Percentiles rank a stretch among this genome's conserved stretches.
Evolutionary conservation across 2,113 vertebrate genomes (phyloP).

Genomic region (Corvus moneduloides): DNA sequence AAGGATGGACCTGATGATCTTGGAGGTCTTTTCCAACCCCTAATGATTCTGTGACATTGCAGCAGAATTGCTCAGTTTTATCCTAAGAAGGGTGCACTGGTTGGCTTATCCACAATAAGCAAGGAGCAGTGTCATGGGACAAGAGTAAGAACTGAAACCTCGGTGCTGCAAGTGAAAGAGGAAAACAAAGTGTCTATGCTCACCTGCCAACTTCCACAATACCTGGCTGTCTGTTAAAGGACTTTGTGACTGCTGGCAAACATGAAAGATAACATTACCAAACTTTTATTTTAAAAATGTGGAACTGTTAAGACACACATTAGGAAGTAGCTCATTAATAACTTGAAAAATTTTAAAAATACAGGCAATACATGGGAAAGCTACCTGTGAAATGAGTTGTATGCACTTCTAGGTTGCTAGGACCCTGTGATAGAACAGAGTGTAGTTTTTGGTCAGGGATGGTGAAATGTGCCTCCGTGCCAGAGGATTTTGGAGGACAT

Average conservation of each 20-base stretch:
- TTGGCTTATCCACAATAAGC: neutral
- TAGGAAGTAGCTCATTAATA: neutral
- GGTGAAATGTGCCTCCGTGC: rapidly evolving
- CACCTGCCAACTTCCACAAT: neutral
- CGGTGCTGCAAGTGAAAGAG: neutral
- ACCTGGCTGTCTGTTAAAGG: neutral
- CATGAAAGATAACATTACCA: neutral
- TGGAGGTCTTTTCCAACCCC: neutral
- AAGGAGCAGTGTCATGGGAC: neutral
- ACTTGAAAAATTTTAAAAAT: neutral
- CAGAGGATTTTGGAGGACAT: neutral
- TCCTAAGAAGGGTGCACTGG: rapidly evolving
- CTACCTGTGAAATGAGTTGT: neutral
- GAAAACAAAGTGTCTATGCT: rapidly evolving
- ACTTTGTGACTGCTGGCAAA: neutral
- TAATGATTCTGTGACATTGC: neutral
- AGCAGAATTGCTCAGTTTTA: neutral
- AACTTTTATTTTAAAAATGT: rapidly evolving
- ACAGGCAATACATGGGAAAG: neutral
- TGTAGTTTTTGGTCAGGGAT: neutral
- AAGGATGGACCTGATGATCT: neutral
- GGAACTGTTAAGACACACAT: neutral
- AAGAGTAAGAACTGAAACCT: neutral
- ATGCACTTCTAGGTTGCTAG: neutral
- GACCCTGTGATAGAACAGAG: neutral